phyloP scores from a whole-genome alignment of 2,113 vertebrate species.

The Taurulus bubalis region DNA sequence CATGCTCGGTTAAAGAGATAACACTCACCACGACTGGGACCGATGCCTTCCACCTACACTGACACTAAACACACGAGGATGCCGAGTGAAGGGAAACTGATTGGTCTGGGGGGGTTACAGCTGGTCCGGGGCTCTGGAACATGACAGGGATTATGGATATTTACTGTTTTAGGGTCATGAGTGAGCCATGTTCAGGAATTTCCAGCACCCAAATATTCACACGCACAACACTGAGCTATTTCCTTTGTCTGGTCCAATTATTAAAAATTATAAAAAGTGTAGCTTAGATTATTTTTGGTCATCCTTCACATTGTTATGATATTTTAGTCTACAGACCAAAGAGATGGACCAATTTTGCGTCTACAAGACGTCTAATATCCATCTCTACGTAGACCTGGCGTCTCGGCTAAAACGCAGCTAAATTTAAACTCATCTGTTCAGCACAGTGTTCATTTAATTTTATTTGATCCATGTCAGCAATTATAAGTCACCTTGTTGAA shows the following conservation, averaged over 20 bases:
- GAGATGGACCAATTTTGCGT: no score
- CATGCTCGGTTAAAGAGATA: constrained; percentile 58
- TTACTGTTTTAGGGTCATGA: background rate
- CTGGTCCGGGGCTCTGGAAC: background rate
- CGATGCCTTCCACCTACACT: constrained; percentile 16
- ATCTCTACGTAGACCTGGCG: no score
- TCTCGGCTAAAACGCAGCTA: background rate
- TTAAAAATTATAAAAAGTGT: no score
- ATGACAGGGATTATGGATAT: background rate
- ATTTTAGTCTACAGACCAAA: no score
- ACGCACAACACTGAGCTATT: constrained; percentile 10
- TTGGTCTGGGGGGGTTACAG: constrained; percentile 17
- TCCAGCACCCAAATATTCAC: background rate
- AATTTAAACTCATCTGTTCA: background rate
- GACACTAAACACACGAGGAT: background rate
- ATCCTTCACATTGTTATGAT: no score
- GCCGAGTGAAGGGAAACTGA: background rate
- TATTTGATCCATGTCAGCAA: constrained; percentile 22
- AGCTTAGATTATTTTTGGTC: no score
- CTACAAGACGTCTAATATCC: no score
- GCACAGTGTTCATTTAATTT: background rate
- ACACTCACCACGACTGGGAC: constrained; percentile 33
- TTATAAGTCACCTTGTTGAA: constrained; percentile 30
- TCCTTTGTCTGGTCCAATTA: constrained; percentile 34
- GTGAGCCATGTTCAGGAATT: background rate